A percentile compares a stretch with the other conserved stretches of the same genome.
phyloP scores from a whole-genome alignment of 2,113 vertebrate species.

The Cygnus buccinator region DNA sequence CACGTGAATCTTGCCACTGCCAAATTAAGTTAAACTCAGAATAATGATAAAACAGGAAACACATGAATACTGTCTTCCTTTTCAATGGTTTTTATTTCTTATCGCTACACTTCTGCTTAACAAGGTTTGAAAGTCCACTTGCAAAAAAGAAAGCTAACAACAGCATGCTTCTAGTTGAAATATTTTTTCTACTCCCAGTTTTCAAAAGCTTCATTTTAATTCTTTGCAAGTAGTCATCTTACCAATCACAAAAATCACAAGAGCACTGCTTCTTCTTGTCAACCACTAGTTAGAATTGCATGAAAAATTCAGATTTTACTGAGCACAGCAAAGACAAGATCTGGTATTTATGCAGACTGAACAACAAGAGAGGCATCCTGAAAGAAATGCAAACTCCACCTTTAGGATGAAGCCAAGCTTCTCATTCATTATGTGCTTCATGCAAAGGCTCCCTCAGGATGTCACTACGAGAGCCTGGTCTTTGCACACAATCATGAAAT shows the following conservation, averaged over 20 bases:
- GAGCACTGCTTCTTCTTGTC: background rate
- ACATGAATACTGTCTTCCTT: slow-evolving; percentile 49
- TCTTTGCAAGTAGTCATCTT: background rate
- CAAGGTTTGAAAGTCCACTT: background rate
- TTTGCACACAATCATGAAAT: background rate
- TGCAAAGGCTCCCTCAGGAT: background rate
- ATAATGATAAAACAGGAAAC: slow-evolving; percentile 62
- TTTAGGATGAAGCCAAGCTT: background rate
- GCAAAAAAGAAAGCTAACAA: background rate
- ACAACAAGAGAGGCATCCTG: background rate
- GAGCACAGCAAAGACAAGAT: background rate
- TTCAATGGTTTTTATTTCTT: slow-evolving; percentile 27
- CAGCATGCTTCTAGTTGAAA: background rate
- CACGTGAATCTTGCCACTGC: slow-evolving; percentile 36
- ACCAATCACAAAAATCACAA: background rate
- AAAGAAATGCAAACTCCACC: background rate
- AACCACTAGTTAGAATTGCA: background rate
- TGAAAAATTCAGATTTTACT: background rate
- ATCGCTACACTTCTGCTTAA: background rate
- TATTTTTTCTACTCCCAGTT: background rate
- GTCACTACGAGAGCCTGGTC: background rate
- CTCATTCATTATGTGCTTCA: background rate
- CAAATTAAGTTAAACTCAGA: slow-evolving; percentile 18
- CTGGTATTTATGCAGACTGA: background rate
- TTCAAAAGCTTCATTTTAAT: background rate